Percentiles rank a stretch among this genome's conserved stretches.
phyloP scores from a whole-genome alignment of 2,113 vertebrate species.

The Prionailurus viverrinus region DNA sequence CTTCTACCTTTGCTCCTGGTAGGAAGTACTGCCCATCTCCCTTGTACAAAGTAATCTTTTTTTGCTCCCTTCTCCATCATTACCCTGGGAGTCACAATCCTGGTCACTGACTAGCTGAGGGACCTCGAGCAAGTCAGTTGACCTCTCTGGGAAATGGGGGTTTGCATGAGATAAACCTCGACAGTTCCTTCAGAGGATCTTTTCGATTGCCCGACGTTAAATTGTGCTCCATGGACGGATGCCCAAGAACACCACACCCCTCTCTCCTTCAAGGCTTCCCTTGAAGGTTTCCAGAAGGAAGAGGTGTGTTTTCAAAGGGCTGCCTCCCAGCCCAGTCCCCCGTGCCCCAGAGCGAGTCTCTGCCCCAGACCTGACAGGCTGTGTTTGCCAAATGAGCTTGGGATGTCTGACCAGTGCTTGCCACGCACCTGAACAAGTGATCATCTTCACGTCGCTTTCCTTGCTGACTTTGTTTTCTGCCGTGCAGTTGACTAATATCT shows the following conservation, averaged over 20 bases:
- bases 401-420: accelerated
- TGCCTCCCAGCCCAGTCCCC: background rate
- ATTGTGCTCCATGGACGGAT: background rate
- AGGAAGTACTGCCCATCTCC: background rate
- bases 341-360: accelerated
- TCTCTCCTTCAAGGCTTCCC: background rate
- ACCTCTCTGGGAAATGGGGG: background rate
- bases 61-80: background rate
- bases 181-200: background rate
- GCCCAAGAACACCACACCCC: too few species aligned
- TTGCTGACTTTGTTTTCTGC: background rate
- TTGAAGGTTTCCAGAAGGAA: background rate
- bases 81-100: background rate
- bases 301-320: background rate
- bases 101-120: background rate
- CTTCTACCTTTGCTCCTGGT: background rate
- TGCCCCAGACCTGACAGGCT: background rate
- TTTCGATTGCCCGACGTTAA: background rate
- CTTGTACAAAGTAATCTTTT: background rate
- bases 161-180: background rate
- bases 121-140: background rate
- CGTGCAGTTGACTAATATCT: accelerated
- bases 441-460: accelerated
- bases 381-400: background rate
- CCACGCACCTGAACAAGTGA: slow-evolving; percentile 57